phyloP scores from a whole-genome alignment of 2,113 vertebrate genomes.

The Hydrolagus affinis region DNA sequence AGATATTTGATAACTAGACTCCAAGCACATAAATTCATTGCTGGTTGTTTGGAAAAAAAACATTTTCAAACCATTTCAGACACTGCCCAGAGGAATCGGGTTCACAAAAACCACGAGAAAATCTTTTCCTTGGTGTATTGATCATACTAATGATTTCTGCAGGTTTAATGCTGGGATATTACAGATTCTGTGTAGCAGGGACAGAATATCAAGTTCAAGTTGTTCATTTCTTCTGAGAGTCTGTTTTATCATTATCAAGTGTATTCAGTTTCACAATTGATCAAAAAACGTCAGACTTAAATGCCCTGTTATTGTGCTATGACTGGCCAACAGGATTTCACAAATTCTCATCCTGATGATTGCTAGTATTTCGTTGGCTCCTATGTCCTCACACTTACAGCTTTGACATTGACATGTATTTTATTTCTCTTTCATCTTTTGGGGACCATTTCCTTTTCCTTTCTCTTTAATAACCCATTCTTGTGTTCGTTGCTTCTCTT shows the following conservation, averaged over 20 bases:
- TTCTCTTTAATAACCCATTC: too few relatives aligned
- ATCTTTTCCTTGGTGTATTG: conserved; percentile 18
- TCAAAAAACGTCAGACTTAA: neutral
- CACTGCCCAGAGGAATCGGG: neutral
- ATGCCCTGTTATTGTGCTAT: neutral
- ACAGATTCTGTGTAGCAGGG: neutral
- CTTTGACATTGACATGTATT: neutral
- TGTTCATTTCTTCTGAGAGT: conserved; percentile 17
- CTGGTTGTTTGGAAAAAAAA: neutral
- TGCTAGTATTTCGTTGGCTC: neutral
- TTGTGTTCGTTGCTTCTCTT: too few relatives aligned
- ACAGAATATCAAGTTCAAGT: conserved; percentile 2
- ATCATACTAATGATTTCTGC: conserved; percentile 12
- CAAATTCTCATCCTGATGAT: neutral
- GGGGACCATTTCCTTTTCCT: neutral
- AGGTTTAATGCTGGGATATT: neutral
- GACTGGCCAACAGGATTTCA: neutral
- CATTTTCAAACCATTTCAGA: neutral
- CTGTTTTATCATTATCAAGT: neutral
- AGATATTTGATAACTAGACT: neutral
- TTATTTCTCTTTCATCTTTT: too few relatives aligned
- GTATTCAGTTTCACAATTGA: conserved; percentile 17
- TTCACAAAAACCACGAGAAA: neutral
- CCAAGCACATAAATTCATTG: too few relatives aligned
- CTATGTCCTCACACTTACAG: neutral